These are phyloP conservation scores for Laterallus jamaicensis DNA, from an alignment of 2,113 vertebrate genomes.

Conservation along the genomic window DNA sequence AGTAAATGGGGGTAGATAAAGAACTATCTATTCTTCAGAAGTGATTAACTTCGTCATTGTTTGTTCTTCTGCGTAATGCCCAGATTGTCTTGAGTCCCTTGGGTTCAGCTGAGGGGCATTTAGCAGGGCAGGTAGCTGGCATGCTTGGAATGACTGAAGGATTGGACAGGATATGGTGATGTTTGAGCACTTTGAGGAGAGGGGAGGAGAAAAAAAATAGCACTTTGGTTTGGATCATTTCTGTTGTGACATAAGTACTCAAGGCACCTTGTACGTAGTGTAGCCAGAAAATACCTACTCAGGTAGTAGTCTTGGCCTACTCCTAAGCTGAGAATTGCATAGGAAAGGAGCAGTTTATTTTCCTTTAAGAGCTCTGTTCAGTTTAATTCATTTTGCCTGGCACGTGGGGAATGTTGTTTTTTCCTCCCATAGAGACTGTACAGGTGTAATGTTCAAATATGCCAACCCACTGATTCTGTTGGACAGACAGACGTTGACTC, in stretches of 20 bases:
- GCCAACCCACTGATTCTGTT: background rate
- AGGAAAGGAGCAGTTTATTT: background rate
- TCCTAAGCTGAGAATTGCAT: background rate
- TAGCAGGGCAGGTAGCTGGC: background rate
- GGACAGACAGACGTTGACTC: accelerated
- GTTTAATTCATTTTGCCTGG: background rate
- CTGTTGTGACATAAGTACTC: background rate
- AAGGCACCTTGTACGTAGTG: background rate
- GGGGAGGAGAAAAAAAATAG: accelerated
- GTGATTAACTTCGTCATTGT: background rate
- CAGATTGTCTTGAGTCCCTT: background rate
- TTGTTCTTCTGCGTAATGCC: background rate
- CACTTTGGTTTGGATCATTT: background rate
- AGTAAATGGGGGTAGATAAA: background rate
- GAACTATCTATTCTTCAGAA: too few species aligned
- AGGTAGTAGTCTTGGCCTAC: background rate
- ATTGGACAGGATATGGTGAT: background rate
- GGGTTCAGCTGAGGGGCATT: background rate
- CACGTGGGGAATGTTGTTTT: background rate
- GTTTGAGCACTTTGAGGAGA: background rate
- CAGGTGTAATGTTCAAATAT: background rate
- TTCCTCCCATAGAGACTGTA: background rate
- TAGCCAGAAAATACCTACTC: background rate
- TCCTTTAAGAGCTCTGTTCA: background rate
- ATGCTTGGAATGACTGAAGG: background rate